These are phyloP conservation scores for Aphodius granarius DNA, from an alignment of 2,888 invertebrate genomes.

Conservation along the genomic window DNA sequence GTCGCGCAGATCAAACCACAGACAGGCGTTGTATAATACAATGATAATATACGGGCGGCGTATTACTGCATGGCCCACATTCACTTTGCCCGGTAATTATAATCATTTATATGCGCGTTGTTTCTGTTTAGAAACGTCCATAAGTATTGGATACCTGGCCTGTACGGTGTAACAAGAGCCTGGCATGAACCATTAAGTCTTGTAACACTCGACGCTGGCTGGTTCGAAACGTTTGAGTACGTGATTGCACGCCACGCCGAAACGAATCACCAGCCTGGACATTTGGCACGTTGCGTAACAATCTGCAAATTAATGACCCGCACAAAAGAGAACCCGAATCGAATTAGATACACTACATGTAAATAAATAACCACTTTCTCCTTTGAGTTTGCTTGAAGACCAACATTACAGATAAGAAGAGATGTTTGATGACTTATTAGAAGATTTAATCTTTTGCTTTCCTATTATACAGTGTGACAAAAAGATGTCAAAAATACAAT, in stretches of 20 bases:
- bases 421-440: too few relatives aligned
- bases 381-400: background rate
- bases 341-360: background rate
- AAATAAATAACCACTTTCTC: background rate
- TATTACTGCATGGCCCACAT: background rate
- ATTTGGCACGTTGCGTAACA: background rate
- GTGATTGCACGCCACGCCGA: background rate
- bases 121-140: background rate
- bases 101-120: background rate
- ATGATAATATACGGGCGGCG: background rate
- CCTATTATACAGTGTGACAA: too few relatives aligned
- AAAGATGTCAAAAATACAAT: too few relatives aligned
- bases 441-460: background rate
- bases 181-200: background rate
- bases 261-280: background rate
- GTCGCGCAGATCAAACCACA: background rate
- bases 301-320: background rate
- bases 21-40: background rate
- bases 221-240: background rate
- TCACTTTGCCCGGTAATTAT: background rate
- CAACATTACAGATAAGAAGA: too few relatives aligned
- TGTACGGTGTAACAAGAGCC: background rate
- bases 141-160: background rate
- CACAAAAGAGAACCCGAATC: background rate
- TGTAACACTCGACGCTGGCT: background rate